A percentile compares a stretch with the other conserved stretches of the same genome.
Evolutionary conservation across 2,113 vertebrate genomes (phyloP).

Genomic region (Ciconia maguari): DNA sequence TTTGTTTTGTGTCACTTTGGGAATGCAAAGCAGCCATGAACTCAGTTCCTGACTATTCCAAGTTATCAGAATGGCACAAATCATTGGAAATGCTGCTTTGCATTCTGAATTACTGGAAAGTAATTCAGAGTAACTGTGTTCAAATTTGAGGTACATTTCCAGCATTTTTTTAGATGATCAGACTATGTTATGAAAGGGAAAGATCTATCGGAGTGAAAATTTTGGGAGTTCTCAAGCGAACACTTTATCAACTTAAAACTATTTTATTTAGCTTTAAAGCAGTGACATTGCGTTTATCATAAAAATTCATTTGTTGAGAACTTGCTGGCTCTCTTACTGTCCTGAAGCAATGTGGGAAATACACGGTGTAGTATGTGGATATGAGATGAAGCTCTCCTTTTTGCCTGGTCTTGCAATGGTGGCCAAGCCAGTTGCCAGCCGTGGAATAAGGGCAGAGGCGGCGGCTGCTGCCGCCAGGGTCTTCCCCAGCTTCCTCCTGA

Average conservation of each 20-base stretch:
- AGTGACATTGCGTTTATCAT: neutral
- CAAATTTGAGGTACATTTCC: neutral
- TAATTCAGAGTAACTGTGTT: neutral
- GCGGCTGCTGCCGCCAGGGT: neutral
- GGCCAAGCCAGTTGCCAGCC: neutral
- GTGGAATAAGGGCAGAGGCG: neutral
- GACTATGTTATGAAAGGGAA: neutral
- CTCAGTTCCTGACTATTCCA: neutral
- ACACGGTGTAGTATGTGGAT: fast-evolving
- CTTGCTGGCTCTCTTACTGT: neutral
- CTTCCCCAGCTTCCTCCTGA: neutral
- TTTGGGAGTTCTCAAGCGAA: neutral
- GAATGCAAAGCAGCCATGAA: neutral
- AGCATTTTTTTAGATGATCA: neutral
- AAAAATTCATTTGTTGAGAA: neutral
- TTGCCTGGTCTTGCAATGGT: neutral
- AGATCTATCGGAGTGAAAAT: neutral
- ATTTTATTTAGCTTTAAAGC: neutral
- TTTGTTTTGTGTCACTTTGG: neutral
- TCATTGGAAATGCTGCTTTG: neutral
- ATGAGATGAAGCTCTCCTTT: neutral
- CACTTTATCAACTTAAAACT: neutral
- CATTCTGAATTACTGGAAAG: neutral
- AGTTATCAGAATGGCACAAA: neutral
- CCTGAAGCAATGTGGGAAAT: neutral